Evolutionary conservation across 2,113 vertebrate species (phyloP).

Genomic region (Phrynosoma platyrhinos): DNA sequence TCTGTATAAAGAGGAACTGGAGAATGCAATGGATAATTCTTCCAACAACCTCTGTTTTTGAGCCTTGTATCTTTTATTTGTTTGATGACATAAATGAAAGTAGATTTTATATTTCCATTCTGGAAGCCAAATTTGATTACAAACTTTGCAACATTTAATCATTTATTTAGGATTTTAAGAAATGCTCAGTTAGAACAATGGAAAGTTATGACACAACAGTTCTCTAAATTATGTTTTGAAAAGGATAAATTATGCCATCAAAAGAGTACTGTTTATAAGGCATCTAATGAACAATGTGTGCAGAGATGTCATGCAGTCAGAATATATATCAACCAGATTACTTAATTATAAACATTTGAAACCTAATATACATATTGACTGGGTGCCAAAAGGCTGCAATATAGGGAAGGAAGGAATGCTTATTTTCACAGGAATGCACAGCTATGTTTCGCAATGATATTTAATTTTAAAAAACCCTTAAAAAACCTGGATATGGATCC

Average conservation of each 20-base stretch:
- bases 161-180: not conserved
- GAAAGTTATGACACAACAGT: not conserved
- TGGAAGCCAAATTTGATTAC: not conserved
- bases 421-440: not conserved
- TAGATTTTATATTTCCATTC: not conserved
- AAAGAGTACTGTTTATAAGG: slow-evolving; percentile 14
- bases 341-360: slow-evolving; percentile 25
- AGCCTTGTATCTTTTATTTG: slow-evolving; percentile 2
- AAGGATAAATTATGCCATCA: slow-evolving; percentile 24
- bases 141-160: not conserved
- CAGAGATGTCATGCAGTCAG: not conserved
- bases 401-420: slow-evolving; percentile 1
- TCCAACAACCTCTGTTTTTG: slow-evolving; percentile 8
- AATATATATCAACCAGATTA: not conserved
- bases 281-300: slow-evolving; percentile 17
- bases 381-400: not conserved
- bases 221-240: slow-evolving; percentile 22
- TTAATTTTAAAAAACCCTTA: not conserved
- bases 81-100: slow-evolving; percentile 20
- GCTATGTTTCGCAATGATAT: not conserved
- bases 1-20: no score
- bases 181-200: not conserved
- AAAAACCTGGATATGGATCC: not conserved
- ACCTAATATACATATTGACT: slow-evolving; percentile 23
- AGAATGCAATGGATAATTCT: no score